Evolutionary conservation across 1,140 invertebrate species (phyloP), one percentile per base, ranked within the genome.

Genomic region (Kradibia gibbosae): DNA sequence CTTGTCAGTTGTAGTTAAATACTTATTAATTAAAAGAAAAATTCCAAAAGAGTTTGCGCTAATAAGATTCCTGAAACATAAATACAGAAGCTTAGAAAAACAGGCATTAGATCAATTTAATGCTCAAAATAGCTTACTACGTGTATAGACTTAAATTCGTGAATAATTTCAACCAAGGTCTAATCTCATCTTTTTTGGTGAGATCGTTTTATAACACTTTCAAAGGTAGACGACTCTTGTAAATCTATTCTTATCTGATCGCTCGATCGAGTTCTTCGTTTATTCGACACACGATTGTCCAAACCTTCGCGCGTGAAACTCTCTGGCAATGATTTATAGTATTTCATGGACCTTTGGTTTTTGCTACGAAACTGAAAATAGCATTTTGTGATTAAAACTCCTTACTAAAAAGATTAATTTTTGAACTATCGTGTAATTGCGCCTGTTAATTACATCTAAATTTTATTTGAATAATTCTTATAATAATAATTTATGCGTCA

Each of bases 161-260:
- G 81, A 82, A 82, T 82, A 82, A 82, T 82, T 82, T 62, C 71
- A 31, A 39, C 65, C 82, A 83, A 83, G 82, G 82, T 55, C 82
- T 80, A 83, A 70, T 76, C 36, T 53, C 42, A 55, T 60, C 65
- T 39, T 71, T 75, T 53, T 73, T 71, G 71, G 73, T 67, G 76
- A 82, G 82, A 83, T 83, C 82, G 73, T 80, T 80, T 83, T 83
- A 80, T 83, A 83, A 80, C 77, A 83, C 82, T 83, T 80, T 60
- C 73, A 45, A 39, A 76, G 71, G 76, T 76, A 50, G 78, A 45
- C 77, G 82, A 83, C 22, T 83, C 82, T 83, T 83, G 82, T 83
- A 80, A 83, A 83, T 80, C 42, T 53, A 60, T 34, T 70, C 77
- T 83, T 83, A 83, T 83, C 82, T 83, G 82, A 80, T 71, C 62